Percentiles rank a stretch among this genome's conserved stretches.
These are phyloP conservation scores for Chionodraco myersi DNA, from an alignment of 2,113 vertebrate species.

Conservation along the genomic window DNA sequence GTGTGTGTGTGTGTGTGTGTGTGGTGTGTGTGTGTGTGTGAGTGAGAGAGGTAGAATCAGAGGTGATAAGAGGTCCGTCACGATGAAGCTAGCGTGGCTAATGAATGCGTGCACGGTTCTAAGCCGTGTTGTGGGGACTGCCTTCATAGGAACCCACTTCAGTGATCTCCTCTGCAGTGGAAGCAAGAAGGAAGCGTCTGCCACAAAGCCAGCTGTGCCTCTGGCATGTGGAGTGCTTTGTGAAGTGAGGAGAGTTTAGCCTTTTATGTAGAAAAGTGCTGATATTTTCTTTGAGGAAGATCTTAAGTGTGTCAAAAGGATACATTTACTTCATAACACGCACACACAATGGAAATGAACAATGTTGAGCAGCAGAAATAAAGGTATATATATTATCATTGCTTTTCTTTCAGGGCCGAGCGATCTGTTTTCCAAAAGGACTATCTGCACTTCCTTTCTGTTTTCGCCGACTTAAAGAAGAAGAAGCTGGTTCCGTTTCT, in stretches of 20 bases:
- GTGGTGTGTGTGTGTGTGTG: no score
- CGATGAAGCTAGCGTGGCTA: conserved; percentile 27
- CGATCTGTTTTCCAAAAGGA: no score
- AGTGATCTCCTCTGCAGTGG: neutral
- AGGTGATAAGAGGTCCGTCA: no score
- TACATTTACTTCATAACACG: neutral
- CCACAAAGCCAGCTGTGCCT: conserved; percentile 2
- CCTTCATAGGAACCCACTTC: conserved; percentile 36
- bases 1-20: no score
- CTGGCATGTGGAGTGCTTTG: conserved; percentile 1
- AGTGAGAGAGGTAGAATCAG: no score
- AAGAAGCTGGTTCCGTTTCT: neutral
- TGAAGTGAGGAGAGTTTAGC: neutral
- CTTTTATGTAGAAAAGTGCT: no score
- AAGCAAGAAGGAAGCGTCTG: conserved; percentile 16
- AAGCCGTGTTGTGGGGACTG: neutral
- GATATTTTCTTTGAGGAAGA: neutral
- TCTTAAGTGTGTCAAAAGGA: neutral
- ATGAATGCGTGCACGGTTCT: conserved; percentile 5
- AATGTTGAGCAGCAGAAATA: no score
- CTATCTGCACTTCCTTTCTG: neutral
- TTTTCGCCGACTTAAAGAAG: neutral
- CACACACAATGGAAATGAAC: neutral
- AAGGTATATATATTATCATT: no score
- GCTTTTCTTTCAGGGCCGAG: neutral